phyloP scores from a whole-genome alignment of 2,888 invertebrate species.

The Thera britannica region DNA sequence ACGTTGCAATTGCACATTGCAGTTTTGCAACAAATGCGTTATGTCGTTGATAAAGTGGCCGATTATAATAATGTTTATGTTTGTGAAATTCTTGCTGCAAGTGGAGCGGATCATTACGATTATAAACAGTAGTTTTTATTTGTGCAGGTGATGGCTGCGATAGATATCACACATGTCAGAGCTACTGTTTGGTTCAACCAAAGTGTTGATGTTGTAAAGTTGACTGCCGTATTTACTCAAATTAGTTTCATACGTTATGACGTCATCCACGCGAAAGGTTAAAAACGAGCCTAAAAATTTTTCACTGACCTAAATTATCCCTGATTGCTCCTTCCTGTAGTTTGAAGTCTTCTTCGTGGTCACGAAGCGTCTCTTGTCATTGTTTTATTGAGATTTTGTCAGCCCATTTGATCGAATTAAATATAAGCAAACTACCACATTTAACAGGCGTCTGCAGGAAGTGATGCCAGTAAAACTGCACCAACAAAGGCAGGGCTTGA shows the following conservation, averaged over 20 bases:
- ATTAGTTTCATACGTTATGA: background rate
- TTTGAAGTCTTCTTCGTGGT: too few species aligned
- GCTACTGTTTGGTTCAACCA: background rate
- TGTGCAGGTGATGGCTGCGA: constrained; percentile 2
- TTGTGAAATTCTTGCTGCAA: constrained; percentile 50
- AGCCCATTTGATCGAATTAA: background rate
- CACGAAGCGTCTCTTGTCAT: too few species aligned
- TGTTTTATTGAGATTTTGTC: background rate
- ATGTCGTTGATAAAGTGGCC: constrained; percentile 56
- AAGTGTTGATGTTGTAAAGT: background rate
- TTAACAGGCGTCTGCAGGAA: constrained; percentile 2
- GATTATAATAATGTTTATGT: constrained; percentile 54
- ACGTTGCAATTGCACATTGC: constrained; percentile 46
- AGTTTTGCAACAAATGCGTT: constrained; percentile 57
- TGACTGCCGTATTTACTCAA: background rate
- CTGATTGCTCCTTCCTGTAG: too few species aligned
- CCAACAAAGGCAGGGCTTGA: constrained; percentile 5
- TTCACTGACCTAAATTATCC: too few species aligned
- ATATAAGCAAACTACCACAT: background rate
- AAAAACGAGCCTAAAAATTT: too few species aligned
- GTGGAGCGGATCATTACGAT: constrained; percentile 52
- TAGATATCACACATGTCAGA: constrained; percentile 8
- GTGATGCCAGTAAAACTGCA: background rate
- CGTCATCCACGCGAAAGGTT: background rate
- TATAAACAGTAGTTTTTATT: constrained; percentile 28